Conservation (phyloP, 2,888 invertebrate genomes). For the Chouioia cunea region DNA sequence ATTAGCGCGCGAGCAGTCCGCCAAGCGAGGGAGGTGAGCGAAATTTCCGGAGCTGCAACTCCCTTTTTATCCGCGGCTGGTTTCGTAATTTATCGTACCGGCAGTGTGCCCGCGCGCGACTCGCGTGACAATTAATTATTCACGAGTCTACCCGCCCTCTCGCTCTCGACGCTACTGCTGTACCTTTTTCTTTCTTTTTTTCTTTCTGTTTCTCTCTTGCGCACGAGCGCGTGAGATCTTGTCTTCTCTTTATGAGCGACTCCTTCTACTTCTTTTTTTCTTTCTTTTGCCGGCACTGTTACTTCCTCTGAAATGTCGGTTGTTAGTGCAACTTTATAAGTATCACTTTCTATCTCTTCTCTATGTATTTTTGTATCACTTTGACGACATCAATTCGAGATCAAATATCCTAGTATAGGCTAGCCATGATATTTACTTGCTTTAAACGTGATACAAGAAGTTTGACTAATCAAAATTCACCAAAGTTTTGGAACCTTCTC, state of each 20-base stretch:
- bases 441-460: too few relatives aligned
- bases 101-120: constrained; percentile 23
- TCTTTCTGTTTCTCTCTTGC: not conserved
- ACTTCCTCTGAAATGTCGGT: too few relatives aligned
- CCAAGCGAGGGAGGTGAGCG: constrained; percentile 1
- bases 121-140: not conserved
- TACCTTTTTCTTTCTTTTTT: not conserved
- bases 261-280: not conserved
- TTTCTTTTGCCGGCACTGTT: not conserved
- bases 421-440: too few relatives aligned
- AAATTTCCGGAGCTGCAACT: constrained; percentile 28
- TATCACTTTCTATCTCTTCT: too few relatives aligned
- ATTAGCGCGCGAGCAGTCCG: constrained; percentile 30
- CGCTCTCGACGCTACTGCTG: not conserved
- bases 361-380: too few relatives aligned
- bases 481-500: too few relatives aligned
- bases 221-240: not conserved
- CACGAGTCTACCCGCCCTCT: constrained; percentile 9
- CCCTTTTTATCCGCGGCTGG: constrained; percentile 44
- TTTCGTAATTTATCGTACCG: constrained; percentile 45
- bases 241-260: not conserved
- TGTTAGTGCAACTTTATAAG: too few relatives aligned
- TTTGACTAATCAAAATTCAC: too few relatives aligned
- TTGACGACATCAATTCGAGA: too few relatives aligned
- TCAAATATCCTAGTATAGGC: too few relatives aligned